Evolutionary conservation across 1,140 invertebrate genomes (phyloP), one percentile per base, ranked within the genome.

Genomic region (Orchestia grillus): DNA sequence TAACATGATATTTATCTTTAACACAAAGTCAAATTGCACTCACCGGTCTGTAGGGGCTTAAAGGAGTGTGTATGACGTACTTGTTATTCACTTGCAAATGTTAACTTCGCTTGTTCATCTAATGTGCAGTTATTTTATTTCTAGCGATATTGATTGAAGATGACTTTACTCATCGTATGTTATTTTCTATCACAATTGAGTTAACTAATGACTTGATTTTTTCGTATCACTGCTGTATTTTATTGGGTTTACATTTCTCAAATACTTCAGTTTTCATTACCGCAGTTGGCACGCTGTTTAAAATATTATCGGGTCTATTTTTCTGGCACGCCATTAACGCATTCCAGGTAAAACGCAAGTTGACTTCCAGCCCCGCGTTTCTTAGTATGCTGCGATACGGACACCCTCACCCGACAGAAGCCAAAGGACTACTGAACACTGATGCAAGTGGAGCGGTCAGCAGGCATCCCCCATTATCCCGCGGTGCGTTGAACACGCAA

Each of bases 391-490:
- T 44, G 3, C 88, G 42, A 41, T 28, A 90, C 43, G 4, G 1
- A 3, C n/a, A 90, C 3, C n/a, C 28, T 41, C 88, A 90, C 88
- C 88, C 42, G 41, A 28, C 88, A 41, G 43, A 90, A 90, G 88
- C 88, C 88, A 90, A 90, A 44, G 41, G 36, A 41, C 87, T 87
- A 87, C 87, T 87, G 87, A 90, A 90, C 87, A 87, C 87, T 87
- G 87, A 36, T 42, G 41, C 41, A 90, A 42, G 41, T 90, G 42
- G 43, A 90, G 88, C 88, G 88, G 88, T 90, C 88, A 90, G 43
- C 41, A 16, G 41, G 88, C 88, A 4, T 42, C 88, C 88, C 88
- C 3, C 88, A 42, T 44, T 90, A 28, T 90, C 41, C n/a, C 43
- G 41, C 88, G n/a, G 6, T 41, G 88, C 15, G 88, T 36, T 42